These are phyloP conservation scores for Drosophila silvestris DNA, from an alignment of 2,888 invertebrate genomes.

Conservation along the genomic window DNA sequence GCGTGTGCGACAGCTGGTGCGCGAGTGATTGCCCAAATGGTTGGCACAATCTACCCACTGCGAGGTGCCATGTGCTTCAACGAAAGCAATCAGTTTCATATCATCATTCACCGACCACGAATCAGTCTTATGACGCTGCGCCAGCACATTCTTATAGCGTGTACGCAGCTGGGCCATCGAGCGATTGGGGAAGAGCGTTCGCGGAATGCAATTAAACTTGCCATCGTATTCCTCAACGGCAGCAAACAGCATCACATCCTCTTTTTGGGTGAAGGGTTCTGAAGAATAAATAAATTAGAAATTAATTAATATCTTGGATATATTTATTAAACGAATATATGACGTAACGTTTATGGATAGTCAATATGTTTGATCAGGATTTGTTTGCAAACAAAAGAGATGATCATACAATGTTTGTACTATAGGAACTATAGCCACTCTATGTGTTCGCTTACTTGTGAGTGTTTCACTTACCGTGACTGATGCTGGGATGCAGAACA, in stretches of 20 bases:
- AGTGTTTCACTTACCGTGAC: slow-evolving; percentile 67
- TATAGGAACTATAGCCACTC: neutral
- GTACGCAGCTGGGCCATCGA: slow-evolving; percentile 88
- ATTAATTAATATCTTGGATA: neutral
- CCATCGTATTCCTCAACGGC: slow-evolving; percentile 88
- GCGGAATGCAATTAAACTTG: slow-evolving; percentile 87
- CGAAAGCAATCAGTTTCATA: slow-evolving; percentile 86
- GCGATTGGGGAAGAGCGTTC: slow-evolving; percentile 88
- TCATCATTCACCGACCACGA: slow-evolving; percentile 89
- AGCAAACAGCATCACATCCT: slow-evolving; percentile 89
- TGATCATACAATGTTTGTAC: no score
- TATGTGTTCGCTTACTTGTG: neutral
- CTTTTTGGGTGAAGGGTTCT: slow-evolving; percentile 88
- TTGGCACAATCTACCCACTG: slow-evolving; percentile 87
- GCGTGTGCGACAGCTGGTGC: slow-evolving; percentile 88
- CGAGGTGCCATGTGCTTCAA: slow-evolving; percentile 86
- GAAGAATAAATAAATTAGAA: neutral
- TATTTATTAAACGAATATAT: neutral
- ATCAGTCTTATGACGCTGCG: slow-evolving; percentile 84
- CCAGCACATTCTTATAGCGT: slow-evolving; percentile 87
- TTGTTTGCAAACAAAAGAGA: no score
- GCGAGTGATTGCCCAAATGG: slow-evolving; percentile 86
- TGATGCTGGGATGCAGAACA: slow-evolving; percentile 78
- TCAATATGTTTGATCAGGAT: neutral
- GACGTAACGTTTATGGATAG: neutral